Evolutionary conservation across 2,797 vertebrate species (phyloP), one percentile per base, ranked within the genome.

Genomic region (Caiman crocodilus): DNA sequence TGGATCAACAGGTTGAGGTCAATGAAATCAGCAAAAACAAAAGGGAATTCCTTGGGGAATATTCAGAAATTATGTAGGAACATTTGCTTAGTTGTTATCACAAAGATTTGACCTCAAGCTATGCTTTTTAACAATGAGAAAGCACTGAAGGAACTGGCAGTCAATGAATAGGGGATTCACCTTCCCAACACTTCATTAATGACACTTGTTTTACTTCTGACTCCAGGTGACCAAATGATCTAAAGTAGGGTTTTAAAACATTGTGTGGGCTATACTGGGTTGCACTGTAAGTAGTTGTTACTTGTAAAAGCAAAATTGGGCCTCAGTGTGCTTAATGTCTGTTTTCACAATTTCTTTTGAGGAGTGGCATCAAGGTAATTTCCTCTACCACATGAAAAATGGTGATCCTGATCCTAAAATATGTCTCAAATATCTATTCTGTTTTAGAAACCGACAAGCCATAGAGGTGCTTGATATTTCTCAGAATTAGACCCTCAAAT

Each of bases 401-500:
- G 85, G 88, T 90, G 91, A 18, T 57, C 80, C 25, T 59, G 77
- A 94, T 97, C 76, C 91, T 95, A 7, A 28, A 82, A 83, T 84
- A 87, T 69, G 26, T 55, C 79, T 95, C 5, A 2, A 77, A 95
- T 92, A 50, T 73, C 60, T 91, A 23, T 79, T 89, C 71, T 95
- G 79, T 57, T 58, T 74, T 84, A 94, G 82, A 92, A 86, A 92
- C 25, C 71, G 79, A 83, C 18, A 25, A 59, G 82, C 88, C 21
- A 92, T 95, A 84, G 95, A 97, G 96, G 96, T 97, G 95, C 90
- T 95, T 92, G 84, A 87, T 91, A 91, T 96, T 89, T 91, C 85
- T 95, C 82, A 96, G 95, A 92, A 97, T 90, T 84, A 96, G 96
- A 95, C 88, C 96, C 87, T 94, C 94, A 96, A 97, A 96, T 91